Conservation (phyloP, 2,888 invertebrate genomes). For the Gymnoscelis rufifasciata region DNA sequence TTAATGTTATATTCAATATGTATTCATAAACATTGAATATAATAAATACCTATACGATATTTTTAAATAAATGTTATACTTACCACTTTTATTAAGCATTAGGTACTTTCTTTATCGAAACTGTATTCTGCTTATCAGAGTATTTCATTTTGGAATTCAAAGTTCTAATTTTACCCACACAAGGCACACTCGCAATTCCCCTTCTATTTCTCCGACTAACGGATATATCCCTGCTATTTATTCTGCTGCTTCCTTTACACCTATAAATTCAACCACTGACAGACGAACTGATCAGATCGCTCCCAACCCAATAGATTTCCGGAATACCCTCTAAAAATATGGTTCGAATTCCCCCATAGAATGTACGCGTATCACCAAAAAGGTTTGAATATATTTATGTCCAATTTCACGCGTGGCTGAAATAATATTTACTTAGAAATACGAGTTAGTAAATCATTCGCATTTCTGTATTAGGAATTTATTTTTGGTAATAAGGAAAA, state of each 20-base stretch:
- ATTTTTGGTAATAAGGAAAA: no score
- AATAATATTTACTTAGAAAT: constrained; percentile 9
- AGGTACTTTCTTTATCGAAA: no score
- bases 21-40: no score
- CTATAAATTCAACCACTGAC: constrained; percentile 25
- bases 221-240: constrained; percentile 21
- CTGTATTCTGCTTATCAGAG: no score
- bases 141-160: no score
- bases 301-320: constrained; percentile 27
- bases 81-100: no score
- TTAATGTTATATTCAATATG: no score
- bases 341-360: constrained; percentile 11
- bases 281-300: constrained; percentile 22
- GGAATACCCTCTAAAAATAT: constrained; percentile 24
- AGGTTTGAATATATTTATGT: constrained; percentile 19
- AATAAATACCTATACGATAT: no score
- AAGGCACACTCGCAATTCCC: not conserved
- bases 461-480: constrained; percentile 4
- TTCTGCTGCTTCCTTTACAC: constrained; percentile 21
- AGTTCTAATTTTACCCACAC: no score
- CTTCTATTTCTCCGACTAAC: constrained; percentile 13
- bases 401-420: constrained; percentile 15
- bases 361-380: constrained; percentile 15
- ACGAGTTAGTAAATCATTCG: constrained; percentile 6
- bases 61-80: no score